Evolutionary conservation across 2,113 vertebrate genomes (phyloP).

Genomic region (Petromus typicus): DNA sequence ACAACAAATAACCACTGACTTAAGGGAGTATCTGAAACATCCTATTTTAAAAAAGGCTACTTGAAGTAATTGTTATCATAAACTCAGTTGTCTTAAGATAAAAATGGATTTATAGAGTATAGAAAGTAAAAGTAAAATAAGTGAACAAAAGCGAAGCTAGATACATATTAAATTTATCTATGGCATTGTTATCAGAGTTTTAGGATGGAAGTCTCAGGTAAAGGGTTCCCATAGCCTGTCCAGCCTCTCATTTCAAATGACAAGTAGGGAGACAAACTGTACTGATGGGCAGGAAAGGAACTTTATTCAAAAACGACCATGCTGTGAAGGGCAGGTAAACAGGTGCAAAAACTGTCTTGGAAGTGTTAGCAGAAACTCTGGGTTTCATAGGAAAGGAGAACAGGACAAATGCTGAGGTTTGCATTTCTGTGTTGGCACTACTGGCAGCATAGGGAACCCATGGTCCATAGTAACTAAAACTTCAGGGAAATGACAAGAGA

Average conservation of each 20-base stretch:
- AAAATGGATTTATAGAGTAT: not conserved
- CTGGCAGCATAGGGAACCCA: not conserved
- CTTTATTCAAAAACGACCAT: not conserved
- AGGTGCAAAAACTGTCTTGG: not conserved
- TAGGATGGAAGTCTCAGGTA: not conserved
- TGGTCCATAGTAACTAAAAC: not conserved
- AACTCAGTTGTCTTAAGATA: not conserved
- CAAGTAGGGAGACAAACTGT: not conserved
- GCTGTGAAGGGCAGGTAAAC: not conserved
- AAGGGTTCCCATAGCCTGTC: not conserved
- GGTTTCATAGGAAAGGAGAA: not conserved
- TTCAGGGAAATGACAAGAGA: not conserved
- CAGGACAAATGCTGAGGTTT: not conserved
- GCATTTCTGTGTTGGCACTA: not conserved
- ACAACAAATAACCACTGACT: not conserved
- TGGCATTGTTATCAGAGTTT: not conserved
- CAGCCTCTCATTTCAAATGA: not conserved
- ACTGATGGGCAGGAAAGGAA: not conserved
- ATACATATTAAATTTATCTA: not conserved
- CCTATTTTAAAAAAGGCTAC: not conserved
- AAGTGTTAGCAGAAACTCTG: not conserved
- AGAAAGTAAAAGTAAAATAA: not conserved
- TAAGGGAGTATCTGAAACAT: not conserved
- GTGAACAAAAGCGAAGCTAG: not conserved
- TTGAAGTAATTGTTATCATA: not conserved